Percentiles rank a stretch among this genome's conserved stretches.
Evolutionary conservation across 2,888 invertebrate species (phyloP).

Genomic region (Frankliniella intonsa): DNA sequence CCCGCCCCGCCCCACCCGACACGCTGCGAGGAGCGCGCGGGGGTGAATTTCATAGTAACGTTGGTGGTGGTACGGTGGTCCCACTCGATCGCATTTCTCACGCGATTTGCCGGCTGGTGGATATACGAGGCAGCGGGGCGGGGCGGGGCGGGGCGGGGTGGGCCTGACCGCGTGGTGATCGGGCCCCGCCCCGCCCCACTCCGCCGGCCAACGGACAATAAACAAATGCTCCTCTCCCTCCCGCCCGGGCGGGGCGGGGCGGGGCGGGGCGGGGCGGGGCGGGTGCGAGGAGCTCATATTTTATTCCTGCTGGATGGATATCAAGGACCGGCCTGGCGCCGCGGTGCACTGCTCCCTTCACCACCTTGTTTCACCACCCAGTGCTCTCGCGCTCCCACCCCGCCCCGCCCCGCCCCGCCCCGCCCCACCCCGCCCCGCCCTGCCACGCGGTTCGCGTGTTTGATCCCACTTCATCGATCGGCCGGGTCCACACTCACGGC

Average conservation of each 20-base stretch:
- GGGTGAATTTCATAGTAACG: too few relatives aligned
- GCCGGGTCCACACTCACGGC: too few relatives aligned
- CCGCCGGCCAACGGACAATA: background rate
- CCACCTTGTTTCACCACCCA: too few relatives aligned
- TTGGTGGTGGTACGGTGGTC: too few relatives aligned
- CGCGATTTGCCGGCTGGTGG: background rate
- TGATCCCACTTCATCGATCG: too few relatives aligned
- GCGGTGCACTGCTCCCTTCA: background rate
- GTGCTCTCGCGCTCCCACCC: background rate
- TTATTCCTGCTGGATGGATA: conserved; percentile 24
- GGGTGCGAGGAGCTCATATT: background rate
- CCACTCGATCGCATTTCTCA: too few relatives aligned
- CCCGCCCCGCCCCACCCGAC: too few relatives aligned
- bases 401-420: background rate
- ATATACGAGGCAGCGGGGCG: background rate
- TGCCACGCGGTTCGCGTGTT: background rate
- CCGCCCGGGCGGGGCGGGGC: background rate
- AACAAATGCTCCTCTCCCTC: background rate
- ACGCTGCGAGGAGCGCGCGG: too few relatives aligned
- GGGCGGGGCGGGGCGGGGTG: background rate
- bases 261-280: background rate
- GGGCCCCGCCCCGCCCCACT: background rate
- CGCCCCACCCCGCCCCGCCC: background rate
- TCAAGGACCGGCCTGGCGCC: background rate
- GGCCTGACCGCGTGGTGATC: too few relatives aligned